phyloP scores from a whole-genome alignment of 1,140 invertebrate genomes.

The Tribolium madens region DNA sequence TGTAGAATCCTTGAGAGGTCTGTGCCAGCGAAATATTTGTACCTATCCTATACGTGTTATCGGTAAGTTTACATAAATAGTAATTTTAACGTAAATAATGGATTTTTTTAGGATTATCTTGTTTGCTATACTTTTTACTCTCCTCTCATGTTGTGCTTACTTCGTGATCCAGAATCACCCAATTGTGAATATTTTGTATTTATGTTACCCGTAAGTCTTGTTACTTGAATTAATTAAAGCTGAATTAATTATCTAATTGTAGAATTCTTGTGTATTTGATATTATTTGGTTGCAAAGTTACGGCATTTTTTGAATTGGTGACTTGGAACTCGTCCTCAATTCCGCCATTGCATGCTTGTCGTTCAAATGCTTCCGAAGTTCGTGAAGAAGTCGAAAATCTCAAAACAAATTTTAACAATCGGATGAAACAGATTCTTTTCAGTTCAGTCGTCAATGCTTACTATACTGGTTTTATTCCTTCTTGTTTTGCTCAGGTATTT shows the following conservation, averaged over 20 bases:
- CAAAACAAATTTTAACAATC: constrained; percentile 87
- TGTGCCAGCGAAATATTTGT: constrained; percentile 51
- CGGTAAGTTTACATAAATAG: constrained; percentile 23
- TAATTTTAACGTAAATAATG: too few species aligned
- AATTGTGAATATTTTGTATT: constrained; percentile 80
- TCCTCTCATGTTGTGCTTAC: constrained; percentile 77
- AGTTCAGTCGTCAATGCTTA: constrained; percentile 91
- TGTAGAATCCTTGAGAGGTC: constrained; percentile 58
- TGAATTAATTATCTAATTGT: constrained; percentile 56
- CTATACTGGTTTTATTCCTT: constrained; percentile 91
- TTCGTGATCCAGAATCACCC: constrained; percentile 79
- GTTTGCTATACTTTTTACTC: constrained; percentile 65
- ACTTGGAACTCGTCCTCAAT: constrained; percentile 60
- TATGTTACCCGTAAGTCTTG: constrained; percentile 90
- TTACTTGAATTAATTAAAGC: constrained; percentile 23
- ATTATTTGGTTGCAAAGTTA: constrained; percentile 81
- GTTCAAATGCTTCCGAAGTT: constrained; percentile 77
- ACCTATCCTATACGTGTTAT: constrained; percentile 47
- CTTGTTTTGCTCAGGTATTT: constrained; percentile 86
- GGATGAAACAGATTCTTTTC: constrained; percentile 91
- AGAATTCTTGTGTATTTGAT: constrained; percentile 87
- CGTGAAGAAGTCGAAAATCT: constrained; percentile 88
- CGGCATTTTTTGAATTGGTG: constrained; percentile 77
- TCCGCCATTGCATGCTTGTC: constrained; percentile 72
- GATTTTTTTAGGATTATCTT: constrained; percentile 57